Evolutionary conservation across 1,140 invertebrate species (phyloP).

Genomic region (Papilio helenus): DNA sequence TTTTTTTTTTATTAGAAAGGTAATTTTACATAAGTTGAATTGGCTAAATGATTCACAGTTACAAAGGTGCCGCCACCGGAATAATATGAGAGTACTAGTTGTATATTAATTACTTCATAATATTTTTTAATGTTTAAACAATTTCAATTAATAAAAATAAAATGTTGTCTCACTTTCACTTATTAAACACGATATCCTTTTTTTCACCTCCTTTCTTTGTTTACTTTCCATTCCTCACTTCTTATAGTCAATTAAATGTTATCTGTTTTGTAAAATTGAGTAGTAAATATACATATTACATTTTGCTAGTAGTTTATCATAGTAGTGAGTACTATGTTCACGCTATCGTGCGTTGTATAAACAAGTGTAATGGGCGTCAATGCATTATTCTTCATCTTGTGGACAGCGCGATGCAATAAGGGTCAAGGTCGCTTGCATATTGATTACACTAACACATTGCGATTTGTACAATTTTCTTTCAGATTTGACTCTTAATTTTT

Average conservation of each 20-base stretch:
- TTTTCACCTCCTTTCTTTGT: too few relatives aligned
- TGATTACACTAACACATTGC: slow-evolving; percentile 58
- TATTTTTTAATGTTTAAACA: too few relatives aligned
- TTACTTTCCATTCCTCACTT: too few relatives aligned
- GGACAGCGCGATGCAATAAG: slow-evolving; percentile 57
- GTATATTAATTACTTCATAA: too few relatives aligned
- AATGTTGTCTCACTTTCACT: too few relatives aligned
- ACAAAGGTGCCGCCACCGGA: too few relatives aligned
- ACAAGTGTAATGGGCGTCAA: slow-evolving; percentile 54
- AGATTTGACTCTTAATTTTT: neutral
- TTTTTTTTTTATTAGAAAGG: neutral
- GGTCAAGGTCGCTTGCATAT: slow-evolving; percentile 65
- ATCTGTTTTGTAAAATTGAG: neutral
- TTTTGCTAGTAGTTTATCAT: neutral
- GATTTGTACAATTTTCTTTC: slow-evolving; percentile 47
- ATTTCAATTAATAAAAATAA: too few relatives aligned
- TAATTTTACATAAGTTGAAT: too few relatives aligned
- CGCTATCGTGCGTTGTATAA: slow-evolving; percentile 51
- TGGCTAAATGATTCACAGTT: too few relatives aligned
- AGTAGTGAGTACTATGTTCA: slow-evolving; percentile 1
- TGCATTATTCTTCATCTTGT: slow-evolving; percentile 68
- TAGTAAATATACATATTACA: neutral
- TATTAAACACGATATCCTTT: too few relatives aligned
- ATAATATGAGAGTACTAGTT: too few relatives aligned
- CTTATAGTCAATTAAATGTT: too few relatives aligned